phyloP scores from a whole-genome alignment of 2,888 invertebrate genomes.

The Nysson spinosus region DNA sequence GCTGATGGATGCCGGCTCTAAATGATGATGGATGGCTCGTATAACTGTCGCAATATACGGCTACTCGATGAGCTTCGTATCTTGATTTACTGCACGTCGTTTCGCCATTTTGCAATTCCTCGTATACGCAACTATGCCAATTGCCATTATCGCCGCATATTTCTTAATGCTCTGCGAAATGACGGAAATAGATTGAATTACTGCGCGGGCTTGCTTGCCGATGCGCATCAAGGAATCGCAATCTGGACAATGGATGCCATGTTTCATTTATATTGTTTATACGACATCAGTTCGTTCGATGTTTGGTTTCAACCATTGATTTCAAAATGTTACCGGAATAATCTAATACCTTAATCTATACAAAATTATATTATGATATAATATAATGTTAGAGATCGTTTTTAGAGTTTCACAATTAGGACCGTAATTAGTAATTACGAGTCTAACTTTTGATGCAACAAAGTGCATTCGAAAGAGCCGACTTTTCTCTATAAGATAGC shows the following conservation, averaged over 20 bases:
- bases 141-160: slow-evolving; percentile 46
- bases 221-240: too few relatives aligned
- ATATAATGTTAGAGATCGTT: too few relatives aligned
- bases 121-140: slow-evolving; percentile 37
- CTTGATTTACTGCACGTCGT: slow-evolving; percentile 71
- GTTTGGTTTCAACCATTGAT: too few relatives aligned
- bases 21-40: slow-evolving; percentile 74
- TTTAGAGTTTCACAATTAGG: too few relatives aligned
- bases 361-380: too few relatives aligned
- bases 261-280: not conserved
- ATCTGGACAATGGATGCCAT: not conserved
- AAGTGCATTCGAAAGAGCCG: too few relatives aligned
- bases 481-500: too few relatives aligned
- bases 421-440: too few relatives aligned
- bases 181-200: slow-evolving; percentile 24
- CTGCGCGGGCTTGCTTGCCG: not conserved
- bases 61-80: slow-evolving; percentile 71
- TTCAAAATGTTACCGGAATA: too few relatives aligned
- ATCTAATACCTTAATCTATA: too few relatives aligned
- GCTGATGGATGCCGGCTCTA: slow-evolving; percentile 70
- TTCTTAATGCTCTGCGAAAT: slow-evolving; percentile 29
- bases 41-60: slow-evolving; percentile 73
- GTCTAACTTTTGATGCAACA: too few relatives aligned
- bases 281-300: too few relatives aligned
- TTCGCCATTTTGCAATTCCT: slow-evolving; percentile 64